phyloP scores from a whole-genome alignment of 2,797 vertebrate species.

The Staurois parvus region DNA sequence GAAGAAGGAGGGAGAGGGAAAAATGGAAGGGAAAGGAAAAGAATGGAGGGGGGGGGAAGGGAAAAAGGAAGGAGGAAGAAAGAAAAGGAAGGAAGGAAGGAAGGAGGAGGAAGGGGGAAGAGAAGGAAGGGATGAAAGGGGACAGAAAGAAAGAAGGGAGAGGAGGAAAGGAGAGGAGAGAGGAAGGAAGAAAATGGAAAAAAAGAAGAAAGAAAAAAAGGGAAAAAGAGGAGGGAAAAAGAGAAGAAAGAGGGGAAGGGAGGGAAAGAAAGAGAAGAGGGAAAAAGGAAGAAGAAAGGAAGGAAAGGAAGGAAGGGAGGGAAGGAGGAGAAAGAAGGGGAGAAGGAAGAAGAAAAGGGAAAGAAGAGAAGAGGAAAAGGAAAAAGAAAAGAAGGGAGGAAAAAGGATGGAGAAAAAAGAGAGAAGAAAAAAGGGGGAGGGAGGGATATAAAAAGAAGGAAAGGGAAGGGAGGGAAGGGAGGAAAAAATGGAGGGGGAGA shows the following conservation, averaged over 20 bases:
- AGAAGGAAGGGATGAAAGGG: too few relatives aligned
- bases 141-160: too few relatives aligned
- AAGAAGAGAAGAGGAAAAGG: background rate
- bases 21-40: too few relatives aligned
- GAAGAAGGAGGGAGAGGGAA: background rate
- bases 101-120: background rate
- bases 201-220: too few relatives aligned
- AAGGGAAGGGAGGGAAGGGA: background rate
- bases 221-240: background rate
- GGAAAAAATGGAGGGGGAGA: background rate
- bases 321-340: background rate
- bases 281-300: background rate
- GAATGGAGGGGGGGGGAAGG: background rate
- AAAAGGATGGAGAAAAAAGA: too few relatives aligned
- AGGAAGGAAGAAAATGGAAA: too few relatives aligned
- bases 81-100: background rate
- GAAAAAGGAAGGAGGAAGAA: background rate
- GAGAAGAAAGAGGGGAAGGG: background rate
- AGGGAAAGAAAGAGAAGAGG: background rate
- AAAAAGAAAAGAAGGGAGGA: too few relatives aligned
- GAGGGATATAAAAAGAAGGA: too few relatives aligned
- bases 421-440: too few relatives aligned
- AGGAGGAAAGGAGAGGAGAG: background rate
- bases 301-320: background rate
- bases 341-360: too few relatives aligned